These are phyloP conservation scores for Nymphalis urticae DNA, from an alignment of 2,888 invertebrate species.

Conservation along the genomic window DNA sequence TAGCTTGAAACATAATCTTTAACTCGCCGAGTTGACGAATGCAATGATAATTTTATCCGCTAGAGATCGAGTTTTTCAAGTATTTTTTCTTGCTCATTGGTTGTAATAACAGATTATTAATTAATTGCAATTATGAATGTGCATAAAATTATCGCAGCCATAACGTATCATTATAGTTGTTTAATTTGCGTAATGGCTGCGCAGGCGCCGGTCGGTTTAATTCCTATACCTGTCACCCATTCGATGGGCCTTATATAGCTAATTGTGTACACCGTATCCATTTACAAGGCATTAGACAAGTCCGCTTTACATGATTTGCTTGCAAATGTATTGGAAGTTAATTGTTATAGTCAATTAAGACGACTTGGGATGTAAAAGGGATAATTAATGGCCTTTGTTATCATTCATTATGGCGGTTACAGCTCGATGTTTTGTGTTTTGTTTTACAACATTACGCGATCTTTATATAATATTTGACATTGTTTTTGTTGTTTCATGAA, in stretches of 20 bases:
- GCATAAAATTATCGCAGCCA: slow-evolving; percentile 20
- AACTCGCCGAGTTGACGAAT: too few species aligned
- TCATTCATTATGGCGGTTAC: background rate
- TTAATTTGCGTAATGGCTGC: slow-evolving; percentile 30
- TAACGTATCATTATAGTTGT: slow-evolving; percentile 23
- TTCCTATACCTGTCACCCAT: slow-evolving; percentile 28
- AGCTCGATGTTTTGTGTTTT: background rate
- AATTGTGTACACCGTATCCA: slow-evolving; percentile 21
- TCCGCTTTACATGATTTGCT: slow-evolving; percentile 8
- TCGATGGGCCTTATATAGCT: slow-evolving; percentile 30
- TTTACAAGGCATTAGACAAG: slow-evolving; percentile 19
- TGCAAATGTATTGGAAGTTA: slow-evolving; percentile 27
- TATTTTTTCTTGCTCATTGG: background rate
- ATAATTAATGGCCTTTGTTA: background rate
- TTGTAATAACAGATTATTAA: slow-evolving; percentile 1
- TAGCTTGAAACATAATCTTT: too few species aligned
- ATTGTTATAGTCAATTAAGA: slow-evolving; percentile 10
- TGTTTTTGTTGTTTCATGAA: too few species aligned
- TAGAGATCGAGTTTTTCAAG: background rate
- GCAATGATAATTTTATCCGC: too few species aligned
- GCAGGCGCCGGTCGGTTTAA: slow-evolving; percentile 34
- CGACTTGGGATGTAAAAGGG: slow-evolving; percentile 12
- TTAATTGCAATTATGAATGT: slow-evolving; percentile 17
- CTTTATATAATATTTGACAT: too few species aligned
- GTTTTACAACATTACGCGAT: too few species aligned